Percentiles rank a stretch among this genome's conserved stretches.
These are phyloP conservation scores for Sebastes aleutianus DNA, from an alignment of 2,797 vertebrate genomes.

Conservation along the genomic window DNA sequence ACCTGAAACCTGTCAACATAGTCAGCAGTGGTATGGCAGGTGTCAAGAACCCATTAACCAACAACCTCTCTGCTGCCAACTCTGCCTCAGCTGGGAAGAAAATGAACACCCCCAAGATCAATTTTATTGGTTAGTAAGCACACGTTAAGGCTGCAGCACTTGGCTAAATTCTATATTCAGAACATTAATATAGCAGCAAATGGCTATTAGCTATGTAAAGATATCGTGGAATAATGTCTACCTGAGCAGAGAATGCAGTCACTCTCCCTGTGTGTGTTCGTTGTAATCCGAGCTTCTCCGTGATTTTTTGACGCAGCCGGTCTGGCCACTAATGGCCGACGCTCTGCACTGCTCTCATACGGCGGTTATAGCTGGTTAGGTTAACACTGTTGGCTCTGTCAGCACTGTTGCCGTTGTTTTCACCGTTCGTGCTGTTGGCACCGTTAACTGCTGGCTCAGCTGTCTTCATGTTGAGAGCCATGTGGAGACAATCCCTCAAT, in stretches of 20 bases:
- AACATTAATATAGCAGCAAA: too few species aligned
- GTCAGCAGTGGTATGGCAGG: conserved; percentile 68
- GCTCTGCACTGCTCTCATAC: not conserved
- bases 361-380: not conserved
- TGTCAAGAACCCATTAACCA: conserved; percentile 73
- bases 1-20: conserved; percentile 85
- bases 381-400: too few species aligned
- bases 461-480: too few species aligned
- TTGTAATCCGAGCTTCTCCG: not conserved
- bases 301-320: not conserved
- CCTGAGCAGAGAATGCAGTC: not conserved
- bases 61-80: conserved; percentile 63
- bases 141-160: not conserved
- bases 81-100: conserved; percentile 87
- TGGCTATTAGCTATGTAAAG: not conserved
- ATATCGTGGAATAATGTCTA: not conserved
- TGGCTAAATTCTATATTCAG: too few species aligned
- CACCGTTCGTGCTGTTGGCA: too few species aligned
- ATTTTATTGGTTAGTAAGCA: conserved; percentile 91
- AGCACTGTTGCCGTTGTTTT: too few species aligned
- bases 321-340: not conserved
- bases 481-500: not conserved
- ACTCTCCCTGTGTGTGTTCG: not conserved
- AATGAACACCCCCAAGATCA: conserved; percentile 94
- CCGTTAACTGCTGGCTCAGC: too few species aligned